These are phyloP conservation scores for Pristionchus entomophagus DNA, from an alignment of 2,888 invertebrate genomes.

Conservation along the genomic window DNA sequence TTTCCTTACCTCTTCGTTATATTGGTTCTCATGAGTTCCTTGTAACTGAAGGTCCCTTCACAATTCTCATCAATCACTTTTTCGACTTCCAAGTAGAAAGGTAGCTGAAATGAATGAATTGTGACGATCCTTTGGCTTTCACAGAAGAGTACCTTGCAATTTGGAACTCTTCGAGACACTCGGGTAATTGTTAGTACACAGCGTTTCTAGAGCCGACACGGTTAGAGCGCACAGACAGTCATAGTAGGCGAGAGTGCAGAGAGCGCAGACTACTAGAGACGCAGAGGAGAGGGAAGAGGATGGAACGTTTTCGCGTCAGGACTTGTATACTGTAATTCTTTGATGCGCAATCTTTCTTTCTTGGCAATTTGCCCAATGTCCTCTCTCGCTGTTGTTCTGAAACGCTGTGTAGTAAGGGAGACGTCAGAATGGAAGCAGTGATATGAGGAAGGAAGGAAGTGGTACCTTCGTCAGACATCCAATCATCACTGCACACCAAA, in stretches of 20 bases:
- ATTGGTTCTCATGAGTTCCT: neutral
- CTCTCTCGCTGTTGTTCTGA: neutral
- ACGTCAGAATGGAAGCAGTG: too few relatives aligned
- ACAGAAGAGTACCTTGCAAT: neutral
- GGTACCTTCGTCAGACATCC: slow-evolving; percentile 14
- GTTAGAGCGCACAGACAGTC: too few relatives aligned
- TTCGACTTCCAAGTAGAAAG: slow-evolving; percentile 39
- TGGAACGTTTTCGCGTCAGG: too few relatives aligned
- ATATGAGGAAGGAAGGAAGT: neutral
- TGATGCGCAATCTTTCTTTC: too few relatives aligned
- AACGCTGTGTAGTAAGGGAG: too few relatives aligned
- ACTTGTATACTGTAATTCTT: too few relatives aligned
- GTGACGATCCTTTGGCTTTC: too few relatives aligned
- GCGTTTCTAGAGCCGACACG: too few relatives aligned
- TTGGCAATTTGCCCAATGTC: neutral
- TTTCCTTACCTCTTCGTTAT: slow-evolving; percentile 14
- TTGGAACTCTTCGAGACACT: neutral
- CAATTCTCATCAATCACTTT: neutral
- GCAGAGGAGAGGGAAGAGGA: too few relatives aligned
- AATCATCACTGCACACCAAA: slow-evolving; percentile 21
- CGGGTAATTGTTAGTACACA: neutral
- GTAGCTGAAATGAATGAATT: neutral
- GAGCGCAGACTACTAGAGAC: too few relatives aligned
- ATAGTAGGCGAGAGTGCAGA: too few relatives aligned
- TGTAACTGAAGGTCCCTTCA: slow-evolving; percentile 1